Base-by-base conservation (phyloP, 2,888 invertebrate genomes). In the Agrotis clavis region DNA sequence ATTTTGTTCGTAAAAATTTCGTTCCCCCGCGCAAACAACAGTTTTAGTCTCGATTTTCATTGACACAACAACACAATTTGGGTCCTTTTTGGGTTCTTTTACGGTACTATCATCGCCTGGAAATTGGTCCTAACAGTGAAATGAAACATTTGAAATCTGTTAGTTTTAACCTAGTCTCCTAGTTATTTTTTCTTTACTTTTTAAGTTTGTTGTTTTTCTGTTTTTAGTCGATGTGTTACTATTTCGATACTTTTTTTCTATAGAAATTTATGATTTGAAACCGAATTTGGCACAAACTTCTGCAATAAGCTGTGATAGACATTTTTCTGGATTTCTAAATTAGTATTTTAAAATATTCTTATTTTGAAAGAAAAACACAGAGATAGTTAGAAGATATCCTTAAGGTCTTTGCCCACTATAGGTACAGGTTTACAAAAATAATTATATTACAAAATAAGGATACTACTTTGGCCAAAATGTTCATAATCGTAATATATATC, bases 401-500 rank as follows among this genome's bases (percentile, higher is more conserved):
- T 11, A 41, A 41, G 41, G 41, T 41, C 11, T 41, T 41, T 41
- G 41, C 41, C 11, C 41, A 41, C 11, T 41, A 41, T 41, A 11
- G 11, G 9, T 9, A 2, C 35, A 41, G 41, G 41, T 41, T 41
- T 11, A 9, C 11, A 41, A 41, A 41, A 41, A 41, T 41, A 41
- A 41, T 69, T 60, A 63, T 41, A 19, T 51, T 48, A 45, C 13
- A 63, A 68, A 72, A 69, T 61, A 25, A 69, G 41, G 50, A 45
- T 63, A 68, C 25, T 41, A 62, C 11, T 70, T 72, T 70, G 3
- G 56, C 69, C 11, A 65, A 64, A 82, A 77, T 82, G 82, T 85
- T 84, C 84, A 89, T 90, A 88, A 89, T 87, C 77, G 77, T 87
- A 90, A 91, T 89, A 90, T 89, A 90, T 90, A 89, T 90, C 87